phyloP scores from a whole-genome alignment of 2,888 invertebrate genomes.

The Periphyllus acericola region DNA sequence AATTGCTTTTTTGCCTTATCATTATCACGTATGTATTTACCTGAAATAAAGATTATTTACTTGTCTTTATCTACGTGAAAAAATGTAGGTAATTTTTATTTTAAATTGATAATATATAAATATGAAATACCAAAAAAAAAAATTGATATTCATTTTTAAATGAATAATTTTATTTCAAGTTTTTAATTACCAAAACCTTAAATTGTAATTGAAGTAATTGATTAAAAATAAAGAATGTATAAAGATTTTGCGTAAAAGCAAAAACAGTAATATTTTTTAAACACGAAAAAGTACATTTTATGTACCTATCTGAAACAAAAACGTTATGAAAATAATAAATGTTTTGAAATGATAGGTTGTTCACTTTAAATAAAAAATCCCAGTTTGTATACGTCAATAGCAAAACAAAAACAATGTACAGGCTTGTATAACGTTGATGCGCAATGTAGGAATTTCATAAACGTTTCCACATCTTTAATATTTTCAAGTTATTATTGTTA shows the following conservation, averaged over 20 bases:
- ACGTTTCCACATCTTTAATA: background rate
- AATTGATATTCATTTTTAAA: background rate
- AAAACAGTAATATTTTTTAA: background rate
- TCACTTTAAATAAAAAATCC: conserved; percentile 17
- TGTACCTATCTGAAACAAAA: background rate
- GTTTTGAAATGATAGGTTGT: background rate
- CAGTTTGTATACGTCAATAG: background rate
- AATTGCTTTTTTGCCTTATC: conserved; percentile 16
- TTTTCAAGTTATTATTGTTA: background rate
- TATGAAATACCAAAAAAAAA: background rate
- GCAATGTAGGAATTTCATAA: background rate
- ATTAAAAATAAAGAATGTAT: background rate
- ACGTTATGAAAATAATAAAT: background rate
- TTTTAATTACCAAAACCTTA: background rate
- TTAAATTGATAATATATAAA: background rate
- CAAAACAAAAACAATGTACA: background rate
- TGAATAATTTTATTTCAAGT: background rate
- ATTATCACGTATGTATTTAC: background rate
- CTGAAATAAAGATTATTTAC: background rate
- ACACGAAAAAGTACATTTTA: background rate
- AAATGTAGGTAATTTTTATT: conserved; percentile 27
- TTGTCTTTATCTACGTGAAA: conserved; percentile 23
- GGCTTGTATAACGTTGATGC: background rate
- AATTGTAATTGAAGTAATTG: too few species aligned
- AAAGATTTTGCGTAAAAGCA: background rate